Conservation (phyloP, 2,888 invertebrate species). For the Catocala fraxini region DNA sequence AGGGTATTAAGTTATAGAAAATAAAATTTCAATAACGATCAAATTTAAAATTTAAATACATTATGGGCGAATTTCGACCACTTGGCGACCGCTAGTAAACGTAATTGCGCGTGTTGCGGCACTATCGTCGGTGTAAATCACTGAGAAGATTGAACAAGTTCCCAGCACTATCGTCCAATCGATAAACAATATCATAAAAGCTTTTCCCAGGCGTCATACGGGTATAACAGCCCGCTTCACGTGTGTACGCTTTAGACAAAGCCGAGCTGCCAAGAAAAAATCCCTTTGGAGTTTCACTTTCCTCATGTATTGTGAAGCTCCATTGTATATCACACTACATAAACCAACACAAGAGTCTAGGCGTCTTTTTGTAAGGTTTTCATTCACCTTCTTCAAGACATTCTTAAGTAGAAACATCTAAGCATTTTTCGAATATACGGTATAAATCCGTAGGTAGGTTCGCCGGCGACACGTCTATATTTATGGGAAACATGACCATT, state of each 20-base stretch:
- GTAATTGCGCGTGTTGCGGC: conserved; percentile 26
- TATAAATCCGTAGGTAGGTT: neutral
- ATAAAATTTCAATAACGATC: too few relatives aligned
- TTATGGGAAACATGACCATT: conserved; percentile 27
- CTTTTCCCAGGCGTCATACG: conserved; percentile 68
- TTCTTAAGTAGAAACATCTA: conserved; percentile 17
- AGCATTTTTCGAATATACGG: neutral
- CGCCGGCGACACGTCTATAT: conserved; percentile 19
- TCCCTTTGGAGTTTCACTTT: conserved; percentile 74
- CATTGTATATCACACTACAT: conserved; percentile 62
- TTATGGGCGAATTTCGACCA: too few relatives aligned
- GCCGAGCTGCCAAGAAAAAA: conserved; percentile 64
- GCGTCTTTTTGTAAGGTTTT: conserved; percentile 62
- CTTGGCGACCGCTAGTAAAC: too few relatives aligned
- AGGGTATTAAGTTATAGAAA: too few relatives aligned
- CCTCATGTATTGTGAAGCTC: conserved; percentile 64
- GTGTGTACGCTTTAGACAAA: conserved; percentile 63
- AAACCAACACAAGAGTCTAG: conserved; percentile 55
- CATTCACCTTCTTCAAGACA: conserved; percentile 47
- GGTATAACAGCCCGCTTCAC: conserved; percentile 62
- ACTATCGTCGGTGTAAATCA: conserved; percentile 44
- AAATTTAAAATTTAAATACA: too few relatives aligned
- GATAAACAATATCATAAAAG: conserved; percentile 70
- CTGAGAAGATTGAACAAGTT: conserved; percentile 43
- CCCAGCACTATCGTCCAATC: conserved; percentile 51